These are phyloP conservation scores for Tridacna crocea DNA, from an alignment of 2,888 invertebrate species.

Conservation along the genomic window DNA sequence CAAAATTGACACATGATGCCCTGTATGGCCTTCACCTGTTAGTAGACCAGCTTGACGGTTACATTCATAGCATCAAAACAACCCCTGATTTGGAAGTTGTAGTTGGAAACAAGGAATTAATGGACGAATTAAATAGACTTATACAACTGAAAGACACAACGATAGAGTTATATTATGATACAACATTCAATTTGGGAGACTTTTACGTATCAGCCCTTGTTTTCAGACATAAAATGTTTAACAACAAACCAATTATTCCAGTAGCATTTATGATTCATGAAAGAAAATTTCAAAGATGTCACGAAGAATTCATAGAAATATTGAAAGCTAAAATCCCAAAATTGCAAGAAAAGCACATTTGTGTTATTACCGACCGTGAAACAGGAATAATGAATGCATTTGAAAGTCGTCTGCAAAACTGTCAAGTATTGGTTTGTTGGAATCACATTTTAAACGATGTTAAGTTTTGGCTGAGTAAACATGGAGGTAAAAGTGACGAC, in stretches of 20 bases:
- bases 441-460: constrained; percentile 48
- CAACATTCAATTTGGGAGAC: constrained; percentile 41
- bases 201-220: constrained; percentile 42
- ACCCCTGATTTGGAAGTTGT: constrained; percentile 47
- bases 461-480: constrained; percentile 42
- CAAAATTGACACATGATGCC: constrained; percentile 35
- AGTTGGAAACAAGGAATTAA: constrained; percentile 33
- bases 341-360: constrained; percentile 18
- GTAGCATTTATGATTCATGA: constrained; percentile 47
- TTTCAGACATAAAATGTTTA: constrained; percentile 44
- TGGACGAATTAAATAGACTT: constrained; percentile 38
- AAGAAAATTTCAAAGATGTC: constrained; percentile 45
- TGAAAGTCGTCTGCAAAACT: constrained; percentile 18
- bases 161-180: constrained; percentile 39
- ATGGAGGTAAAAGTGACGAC: constrained; percentile 37
- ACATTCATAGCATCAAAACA: constrained; percentile 44
- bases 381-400: constrained; percentile 42
- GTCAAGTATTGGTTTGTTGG: constrained; percentile 36
- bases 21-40: constrained; percentile 34
- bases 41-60: constrained; percentile 35
- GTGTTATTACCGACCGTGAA: constrained; percentile 46
- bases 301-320: constrained; percentile 37
- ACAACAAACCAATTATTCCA: constrained; percentile 39
- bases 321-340: constrained; percentile 33
- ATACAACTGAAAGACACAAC: constrained; percentile 27